Evolutionary conservation across 2,797 vertebrate genomes (phyloP).

Genomic region (Sebastes hubbsi): DNA sequence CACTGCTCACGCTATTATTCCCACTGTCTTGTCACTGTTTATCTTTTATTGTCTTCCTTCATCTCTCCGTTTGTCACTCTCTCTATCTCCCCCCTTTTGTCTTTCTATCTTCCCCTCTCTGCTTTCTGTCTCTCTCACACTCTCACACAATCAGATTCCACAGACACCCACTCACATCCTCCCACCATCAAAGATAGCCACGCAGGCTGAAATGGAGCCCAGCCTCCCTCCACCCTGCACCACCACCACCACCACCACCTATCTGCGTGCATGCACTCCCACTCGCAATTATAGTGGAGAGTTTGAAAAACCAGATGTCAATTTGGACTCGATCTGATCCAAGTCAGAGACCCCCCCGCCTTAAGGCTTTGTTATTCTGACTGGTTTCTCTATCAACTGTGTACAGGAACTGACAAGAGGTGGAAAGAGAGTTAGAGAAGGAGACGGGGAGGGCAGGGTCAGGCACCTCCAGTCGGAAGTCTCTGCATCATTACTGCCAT

Average conservation of each 20-base stretch:
- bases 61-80: neutral
- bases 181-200: conserved; percentile 26
- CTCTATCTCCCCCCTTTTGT: neutral
- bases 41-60: neutral
- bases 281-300: conserved; percentile 60
- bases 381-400: conserved; percentile 70
- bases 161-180: conserved; percentile 39
- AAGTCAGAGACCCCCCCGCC: conserved; percentile 20
- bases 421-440: conserved; percentile 34
- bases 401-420: conserved; percentile 30
- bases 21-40: neutral
- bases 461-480: conserved; percentile 17
- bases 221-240: conserved; percentile 11
- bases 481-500: conserved; percentile 15
- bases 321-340: conserved; percentile 48
- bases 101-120: conserved; percentile 23
- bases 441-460: neutral
- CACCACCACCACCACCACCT: neutral
- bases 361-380: conserved; percentile 51
- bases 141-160: conserved; percentile 44
- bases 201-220: conserved; percentile 29
- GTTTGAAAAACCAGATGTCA: conserved; percentile 76
- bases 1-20: neutral
- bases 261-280: conserved; percentile 27
- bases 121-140: conserved; percentile 39